Evolutionary conservation across 2,113 vertebrate genomes (phyloP).

Genomic region (Prolemur simus): DNA sequence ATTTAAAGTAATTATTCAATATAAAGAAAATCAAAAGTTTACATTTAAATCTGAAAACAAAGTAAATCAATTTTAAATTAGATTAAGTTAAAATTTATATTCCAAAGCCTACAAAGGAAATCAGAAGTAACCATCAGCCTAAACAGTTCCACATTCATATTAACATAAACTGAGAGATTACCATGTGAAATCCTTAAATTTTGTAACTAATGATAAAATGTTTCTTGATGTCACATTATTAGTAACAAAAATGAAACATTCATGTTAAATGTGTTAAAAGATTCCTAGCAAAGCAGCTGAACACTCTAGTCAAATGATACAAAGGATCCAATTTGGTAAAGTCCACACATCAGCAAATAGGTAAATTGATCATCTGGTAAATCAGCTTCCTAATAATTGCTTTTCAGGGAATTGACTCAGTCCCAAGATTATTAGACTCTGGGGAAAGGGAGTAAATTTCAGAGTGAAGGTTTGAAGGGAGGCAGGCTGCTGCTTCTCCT

Average conservation of each 20-base stretch:
- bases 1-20: slow-evolving; percentile 44
- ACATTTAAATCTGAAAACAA: slow-evolving; percentile 60
- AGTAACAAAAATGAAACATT: slow-evolving; percentile 30
- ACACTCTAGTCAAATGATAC: background rate
- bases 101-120: background rate
- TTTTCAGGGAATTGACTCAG: slow-evolving; percentile 20
- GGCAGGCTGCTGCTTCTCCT: background rate
- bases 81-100: slow-evolving; percentile 41
- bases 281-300: background rate
- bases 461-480: background rate
- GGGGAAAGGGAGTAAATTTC: background rate
- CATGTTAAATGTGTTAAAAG: background rate
- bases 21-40: slow-evolving; percentile 35
- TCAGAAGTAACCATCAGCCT: background rate
- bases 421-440: background rate
- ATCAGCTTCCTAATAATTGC: background rate
- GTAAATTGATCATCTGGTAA: slow-evolving; percentile 18
- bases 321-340: background rate
- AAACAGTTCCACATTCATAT: background rate
- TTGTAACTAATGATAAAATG: background rate
- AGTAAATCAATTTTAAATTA: slow-evolving; percentile 5
- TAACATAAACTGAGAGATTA: background rate
- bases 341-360: background rate
- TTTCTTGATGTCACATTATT: background rate
- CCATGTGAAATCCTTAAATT: background rate